Evolutionary conservation across 1,140 invertebrate species (phyloP), one percentile per base, ranked within the genome.

Genomic region (Drosophila funebris): DNA sequence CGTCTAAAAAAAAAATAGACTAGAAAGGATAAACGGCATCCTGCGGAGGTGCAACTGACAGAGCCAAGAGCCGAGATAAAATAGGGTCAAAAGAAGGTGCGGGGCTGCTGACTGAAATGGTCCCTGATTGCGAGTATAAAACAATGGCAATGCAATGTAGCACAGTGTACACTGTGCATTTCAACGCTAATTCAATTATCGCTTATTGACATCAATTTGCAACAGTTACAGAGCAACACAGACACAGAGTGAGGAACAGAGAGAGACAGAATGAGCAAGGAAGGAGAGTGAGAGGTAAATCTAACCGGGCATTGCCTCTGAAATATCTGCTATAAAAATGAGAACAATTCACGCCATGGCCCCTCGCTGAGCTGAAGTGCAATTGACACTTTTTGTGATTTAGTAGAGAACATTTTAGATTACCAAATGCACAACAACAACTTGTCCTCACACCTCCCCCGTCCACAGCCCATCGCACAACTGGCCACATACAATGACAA

Each of bases 351-450:
- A 46, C 31, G 33, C 36, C 7, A 18, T 22, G 33, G 9, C 24
- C 29, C 24, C 48, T 33, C 24, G 16, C 48, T 57, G 52, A 39
- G 33, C 60, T 69, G 61, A 62, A 78, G 73, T 78, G 76, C 76
- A 78, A 78, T 78, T 76, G 76, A 76, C 73, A 72, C 76, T 78
- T 78, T 78, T 78, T 78, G 73, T 78, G 73, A 78, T 78, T 78
- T 78, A 71, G 73, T 75, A 61, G 72, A 46, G 58, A 77, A 71
- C 75, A 73, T 75, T 78, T 76, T 52, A 66, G 76, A 75, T 78
- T 72, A 72, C 73, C 68, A 72, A 76, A 76, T 73, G 70, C 70
- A 68, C 69, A 39, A 18, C 13, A 41, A 69, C 66, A 39, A 56
- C 16, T 9, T 13, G 20, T 53, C 37, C 37, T 14, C 3, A 8